Base-by-base conservation (phyloP, 1,140 invertebrate species). In the Eufriesea mexicana region DNA sequence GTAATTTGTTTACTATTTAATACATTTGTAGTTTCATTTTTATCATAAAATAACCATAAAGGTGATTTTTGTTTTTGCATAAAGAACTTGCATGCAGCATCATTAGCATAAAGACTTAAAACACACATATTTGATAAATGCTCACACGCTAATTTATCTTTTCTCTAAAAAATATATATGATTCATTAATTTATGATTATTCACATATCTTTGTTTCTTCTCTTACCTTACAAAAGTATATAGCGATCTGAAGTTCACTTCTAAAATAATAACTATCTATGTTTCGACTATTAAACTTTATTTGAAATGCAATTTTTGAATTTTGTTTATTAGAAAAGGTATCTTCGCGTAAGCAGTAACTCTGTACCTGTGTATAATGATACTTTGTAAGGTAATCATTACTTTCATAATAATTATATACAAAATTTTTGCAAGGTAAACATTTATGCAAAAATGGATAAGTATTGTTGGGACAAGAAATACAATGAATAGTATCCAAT, bases 71-170 rank as follows among this genome's bases (percentile, higher is more conserved):
- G 91, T 42, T 93, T 91, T 76, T 94, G 92, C 81, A 93, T 88
- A 84, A 96, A 95, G 25, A 95, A 81, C 79, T 93, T 94, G 79
- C 95, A 96, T 1, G 95, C 94, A 23, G 94, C 92, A 77, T 95
- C 94, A 74, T 95, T 95, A 28, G 93, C 92, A 80, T 94, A 96
- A 59, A 96, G 91, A 2, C 95, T 95, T 45, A 97, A 88, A 0
- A 95, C 94, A 89, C 97, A 97, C 90, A 97, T 94, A 92, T 97
- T 97, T 5, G 95, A 95, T 55, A 97, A 91, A 73, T 96, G 92
- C 91, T 97, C 96, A 88, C 97, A 97, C 10, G 96, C 95, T 35
- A 93, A 95, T 67, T 82, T 90, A 89, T 95, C 94, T 70, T 93
- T 93, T 80, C 94, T 93, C 93, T 95, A 78, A 84, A n/a, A 95